Percentiles rank a stretch among this genome's conserved stretches.
Evolutionary conservation across 37 sponge, comb jelly and placozoan genomes (phyloP).

Genomic region (Beroe forskalii): DNA sequence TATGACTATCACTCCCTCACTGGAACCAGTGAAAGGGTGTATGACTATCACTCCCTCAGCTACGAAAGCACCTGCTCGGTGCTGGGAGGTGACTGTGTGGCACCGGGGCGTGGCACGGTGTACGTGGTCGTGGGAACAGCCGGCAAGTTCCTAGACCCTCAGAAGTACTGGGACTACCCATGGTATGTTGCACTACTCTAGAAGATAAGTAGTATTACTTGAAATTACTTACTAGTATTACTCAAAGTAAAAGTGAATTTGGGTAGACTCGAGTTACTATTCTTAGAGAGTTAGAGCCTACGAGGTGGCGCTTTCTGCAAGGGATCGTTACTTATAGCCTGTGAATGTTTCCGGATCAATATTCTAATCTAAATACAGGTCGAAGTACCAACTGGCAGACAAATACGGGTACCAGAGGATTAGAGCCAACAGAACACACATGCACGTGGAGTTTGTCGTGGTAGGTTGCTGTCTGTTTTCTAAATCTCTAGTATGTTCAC

Average conservation of each 20-base stretch:
- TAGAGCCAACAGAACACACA: conserved; percentile 2
- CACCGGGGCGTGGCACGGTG: conserved; percentile 62
- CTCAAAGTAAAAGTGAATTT: not conserved
- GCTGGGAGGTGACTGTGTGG: conserved; percentile 64
- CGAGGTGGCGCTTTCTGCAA: too few relatives aligned
- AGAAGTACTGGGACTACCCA: not conserved
- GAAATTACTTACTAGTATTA: not conserved
- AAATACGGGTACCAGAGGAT: conserved; percentile 42
- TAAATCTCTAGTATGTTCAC: too few relatives aligned
- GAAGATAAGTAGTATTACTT: not conserved
- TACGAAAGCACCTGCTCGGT: conserved; percentile 76
- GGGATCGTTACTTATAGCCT: not conserved
- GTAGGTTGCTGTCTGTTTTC: too few relatives aligned
- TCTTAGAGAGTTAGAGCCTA: too few relatives aligned
- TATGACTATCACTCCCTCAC: too few relatives aligned
- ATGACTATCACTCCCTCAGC: not conserved
- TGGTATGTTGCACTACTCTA: conserved; percentile 59
- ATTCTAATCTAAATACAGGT: not conserved
- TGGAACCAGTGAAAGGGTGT: too few relatives aligned
- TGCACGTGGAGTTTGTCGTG: conserved; percentile 46
- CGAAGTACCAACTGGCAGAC: conserved; percentile 23
- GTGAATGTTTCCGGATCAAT: not conserved
- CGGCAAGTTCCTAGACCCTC: conserved; percentile 65
- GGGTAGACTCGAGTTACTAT: not conserved
- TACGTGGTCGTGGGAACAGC: conserved; percentile 73